Evolutionary conservation across 2,797 vertebrate genomes (phyloP).

Genomic region (Octomys mimax): DNA sequence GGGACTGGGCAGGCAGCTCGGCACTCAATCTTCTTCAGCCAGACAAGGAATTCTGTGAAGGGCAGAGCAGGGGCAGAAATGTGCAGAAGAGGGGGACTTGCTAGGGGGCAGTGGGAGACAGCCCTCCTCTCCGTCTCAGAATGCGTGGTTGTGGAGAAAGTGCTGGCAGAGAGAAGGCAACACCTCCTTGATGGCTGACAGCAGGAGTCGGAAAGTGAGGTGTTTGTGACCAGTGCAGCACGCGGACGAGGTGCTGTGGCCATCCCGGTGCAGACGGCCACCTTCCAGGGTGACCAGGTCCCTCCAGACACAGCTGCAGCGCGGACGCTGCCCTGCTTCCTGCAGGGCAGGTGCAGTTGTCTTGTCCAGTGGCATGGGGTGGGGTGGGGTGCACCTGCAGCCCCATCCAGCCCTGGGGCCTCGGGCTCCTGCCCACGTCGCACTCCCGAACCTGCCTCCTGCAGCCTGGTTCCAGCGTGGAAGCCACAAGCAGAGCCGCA

Average conservation of each 20-base stretch:
- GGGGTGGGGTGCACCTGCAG: no score
- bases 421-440: no score
- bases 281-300: background rate
- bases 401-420: background rate
- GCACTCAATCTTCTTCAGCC: background rate
- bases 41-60: background rate
- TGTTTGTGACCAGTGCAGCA: background rate
- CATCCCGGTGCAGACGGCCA: accelerated
- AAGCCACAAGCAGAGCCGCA: background rate
- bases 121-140: background rate
- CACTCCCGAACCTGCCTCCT: no score
- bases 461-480: background rate
- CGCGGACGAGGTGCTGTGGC: accelerated
- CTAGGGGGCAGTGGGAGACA: background rate
- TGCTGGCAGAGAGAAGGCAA: background rate
- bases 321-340: accelerated
- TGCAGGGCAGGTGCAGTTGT: background rate
- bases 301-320: accelerated
- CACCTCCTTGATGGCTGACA: accelerated
- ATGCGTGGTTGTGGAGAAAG: background rate
- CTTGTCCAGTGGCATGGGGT: background rate
- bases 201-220: background rate
- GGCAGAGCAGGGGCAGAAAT: accelerated
- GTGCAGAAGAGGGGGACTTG: background rate
- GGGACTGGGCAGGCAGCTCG: no score